These are phyloP conservation scores for Neolamprologus brichardi DNA, from an alignment of 2,113 vertebrate species.

Conservation along the genomic window DNA sequence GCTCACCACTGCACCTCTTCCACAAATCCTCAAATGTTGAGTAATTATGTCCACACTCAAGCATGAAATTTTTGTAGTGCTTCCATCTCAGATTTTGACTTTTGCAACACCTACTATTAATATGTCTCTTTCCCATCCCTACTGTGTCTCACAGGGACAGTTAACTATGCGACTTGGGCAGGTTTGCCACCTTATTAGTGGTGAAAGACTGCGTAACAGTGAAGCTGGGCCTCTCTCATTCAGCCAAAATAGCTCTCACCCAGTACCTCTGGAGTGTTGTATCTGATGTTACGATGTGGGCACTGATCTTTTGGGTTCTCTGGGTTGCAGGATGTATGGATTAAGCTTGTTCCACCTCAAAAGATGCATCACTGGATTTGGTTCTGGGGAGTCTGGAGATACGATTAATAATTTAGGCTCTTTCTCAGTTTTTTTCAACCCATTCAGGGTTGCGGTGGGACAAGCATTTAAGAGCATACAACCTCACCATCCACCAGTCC, in stretches of 20 bases:
- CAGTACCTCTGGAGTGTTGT: background rate
- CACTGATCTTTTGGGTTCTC: background rate
- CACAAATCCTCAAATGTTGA: background rate
- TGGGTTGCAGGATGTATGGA: background rate
- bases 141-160: background rate
- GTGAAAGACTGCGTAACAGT: background rate
- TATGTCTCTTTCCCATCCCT: background rate
- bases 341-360: background rate
- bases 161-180: background rate
- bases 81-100: background rate
- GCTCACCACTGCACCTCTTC: background rate
- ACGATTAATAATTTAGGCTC: background rate
- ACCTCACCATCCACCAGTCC: background rate
- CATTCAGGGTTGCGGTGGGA: background rate
- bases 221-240: background rate
- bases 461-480: background rate
- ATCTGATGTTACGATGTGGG: background rate
- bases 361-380: background rate
- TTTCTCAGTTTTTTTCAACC: background rate
- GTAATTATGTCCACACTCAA: background rate
- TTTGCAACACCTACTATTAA: background rate
- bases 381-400: background rate
- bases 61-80: background rate
- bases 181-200: background rate
- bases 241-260: background rate